Evolutionary conservation across 1,140 invertebrate genomes (phyloP).

Genomic region (Parapsyche elsis): DNA sequence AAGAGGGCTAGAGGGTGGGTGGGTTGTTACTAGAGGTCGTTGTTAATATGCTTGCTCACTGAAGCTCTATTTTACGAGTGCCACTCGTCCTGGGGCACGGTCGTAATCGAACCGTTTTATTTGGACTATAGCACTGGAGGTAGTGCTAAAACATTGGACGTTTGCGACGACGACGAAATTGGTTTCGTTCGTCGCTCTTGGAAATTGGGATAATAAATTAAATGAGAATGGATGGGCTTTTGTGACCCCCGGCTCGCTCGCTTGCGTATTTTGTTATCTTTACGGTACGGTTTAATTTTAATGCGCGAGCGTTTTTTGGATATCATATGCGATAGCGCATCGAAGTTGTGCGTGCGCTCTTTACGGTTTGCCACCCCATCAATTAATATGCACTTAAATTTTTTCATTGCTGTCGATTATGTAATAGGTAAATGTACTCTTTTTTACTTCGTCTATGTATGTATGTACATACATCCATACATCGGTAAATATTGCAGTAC

Average conservation of each 20-base stretch:
- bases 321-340: not conserved
- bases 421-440: too few relatives aligned
- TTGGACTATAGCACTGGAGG: not conserved
- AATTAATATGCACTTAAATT: too few relatives aligned
- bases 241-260: not conserved
- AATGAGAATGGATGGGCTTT: not conserved
- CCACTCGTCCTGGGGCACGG: not conserved
- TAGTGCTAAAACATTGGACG: not conserved
- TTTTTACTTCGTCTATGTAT: too few relatives aligned
- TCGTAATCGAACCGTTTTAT: constrained; percentile 20
- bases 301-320: not conserved
- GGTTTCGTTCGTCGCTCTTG: not conserved
- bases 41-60: too few relatives aligned
- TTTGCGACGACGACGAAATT: constrained; percentile 3
- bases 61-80: too few relatives aligned
- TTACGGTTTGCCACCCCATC: too few relatives aligned
- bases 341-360: too few relatives aligned
- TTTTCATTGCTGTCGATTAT: too few relatives aligned
- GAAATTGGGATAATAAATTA: constrained; percentile 21
- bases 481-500: too few relatives aligned
- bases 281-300: constrained; percentile 30
- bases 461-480: too few relatives aligned
- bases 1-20: too few relatives aligned
- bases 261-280: not conserved
- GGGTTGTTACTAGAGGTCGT: too few relatives aligned